Base-by-base conservation (phyloP, 2,888 invertebrate species). In the Brenthis ino region DNA sequence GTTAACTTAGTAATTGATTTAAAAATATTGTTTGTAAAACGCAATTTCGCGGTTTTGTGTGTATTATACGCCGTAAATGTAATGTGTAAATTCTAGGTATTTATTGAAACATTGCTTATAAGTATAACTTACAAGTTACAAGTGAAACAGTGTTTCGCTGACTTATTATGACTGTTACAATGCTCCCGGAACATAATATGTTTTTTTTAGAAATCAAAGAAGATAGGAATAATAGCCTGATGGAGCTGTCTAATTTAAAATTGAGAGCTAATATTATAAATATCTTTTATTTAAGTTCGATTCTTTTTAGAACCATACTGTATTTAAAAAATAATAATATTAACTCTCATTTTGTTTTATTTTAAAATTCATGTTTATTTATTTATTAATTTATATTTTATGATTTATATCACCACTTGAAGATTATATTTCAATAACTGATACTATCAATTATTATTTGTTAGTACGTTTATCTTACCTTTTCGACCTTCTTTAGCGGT, bases 401-500 rank as follows among this genome's bases (percentile, higher is more conserved):
- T 75, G 65, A 76, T 86, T 87, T 79, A 87, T 86, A 88, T 87
- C 87, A 88, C 88, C 87, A 87, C 74, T 81, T 82, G 82, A 78
- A 69, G 51, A 61, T 47, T 55, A 50, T 14, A 20, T 11, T 43
- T 57, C 48, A 5, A 50, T 20, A 14, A 60, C 55, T 20, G 64
- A 20, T 60, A n/a, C 4, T 20, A 24, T 57, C 24, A 4, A 6
- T 5, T 28, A 43, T 43, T 20, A 43, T 43, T 20, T 0, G 61
- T 24, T 20, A 33, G n/a, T 43, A 24, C 8, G 20, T 58, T 53
- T 64, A 65, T 64, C 94, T 93, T 95, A 98, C 98, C 97, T 95
- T 97, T 94, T 98, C 98, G 72, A 98, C 97, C 94, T 98, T 98
- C 92, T 98, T 98, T 79, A 98, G 95, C 57, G 96, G 95, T 76